Base-by-base conservation (phyloP, 2,113 vertebrate genomes). In the Neogobius melanostomus region DNA sequence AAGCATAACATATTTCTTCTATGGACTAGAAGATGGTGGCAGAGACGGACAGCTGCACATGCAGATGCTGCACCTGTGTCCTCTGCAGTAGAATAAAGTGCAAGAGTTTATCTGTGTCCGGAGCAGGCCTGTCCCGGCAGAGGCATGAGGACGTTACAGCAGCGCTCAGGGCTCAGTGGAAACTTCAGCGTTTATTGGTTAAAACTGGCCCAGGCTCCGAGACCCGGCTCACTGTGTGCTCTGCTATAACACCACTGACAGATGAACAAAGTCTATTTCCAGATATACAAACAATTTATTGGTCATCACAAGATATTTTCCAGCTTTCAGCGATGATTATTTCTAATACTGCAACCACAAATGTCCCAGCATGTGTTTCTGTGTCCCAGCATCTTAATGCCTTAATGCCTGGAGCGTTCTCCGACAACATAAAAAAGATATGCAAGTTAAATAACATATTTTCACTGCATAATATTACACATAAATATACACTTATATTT, bases 401-500 rank as follows among this genome's bases (percentile, higher is more conserved):
- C 74, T 66, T 54, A 48, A 77, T 71, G 46, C 12, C 52, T 68
- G 52, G 64, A 54, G 63, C 52, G 66, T 51, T 43, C 69, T 48
- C 64, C 69, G 80, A 79, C 16, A 50, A 68, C 11, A 45, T 65
- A 76, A 69, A 68, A 80, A 71, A 64, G 64, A 82, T 82, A 82
- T 82, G 76, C 68, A 59, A 63, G 82, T 90, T 91, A 91, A 91
- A 91, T 91, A 89, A 90, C 86, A 88, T 87, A 77, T 72, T 85
- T 81, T 89, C 86, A 90, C 86, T 87, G 87, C 87, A 91, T 87
- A 90, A 86, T 89, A 86, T 86, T 88, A 87, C 85, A 91, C 87
- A 91, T 90, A 91, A 90, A 91, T 91, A 91, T 88, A 90, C 85
- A 90, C 88, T 86, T 86, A 85, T 88, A 88, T 82, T 86, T 88